These are phyloP conservation scores for Paracanthobrama guichenoti DNA, from an alignment of 2,113 vertebrate genomes.

Conservation along the genomic window DNA sequence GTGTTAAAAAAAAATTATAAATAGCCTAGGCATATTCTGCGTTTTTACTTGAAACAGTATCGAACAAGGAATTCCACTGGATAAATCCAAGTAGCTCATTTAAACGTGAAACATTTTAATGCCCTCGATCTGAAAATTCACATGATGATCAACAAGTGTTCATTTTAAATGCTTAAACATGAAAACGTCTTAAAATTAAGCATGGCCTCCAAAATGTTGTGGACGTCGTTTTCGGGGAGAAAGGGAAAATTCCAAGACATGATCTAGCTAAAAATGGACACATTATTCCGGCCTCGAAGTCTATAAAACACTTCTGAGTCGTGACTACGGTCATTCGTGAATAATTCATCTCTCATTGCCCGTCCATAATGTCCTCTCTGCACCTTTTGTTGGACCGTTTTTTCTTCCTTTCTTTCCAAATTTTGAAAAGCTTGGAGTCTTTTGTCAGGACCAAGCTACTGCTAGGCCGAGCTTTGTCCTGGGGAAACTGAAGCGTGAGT, in stretches of 20 bases:
- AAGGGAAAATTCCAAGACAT: conserved; percentile 71
- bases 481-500: conserved; percentile 94
- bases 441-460: conserved; percentile 98
- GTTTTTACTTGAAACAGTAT: not conserved
- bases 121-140: conserved; percentile 27
- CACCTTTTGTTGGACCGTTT: conserved; percentile 93
- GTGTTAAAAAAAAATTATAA: no score
- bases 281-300: conserved; percentile 79
- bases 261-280: conserved; percentile 81
- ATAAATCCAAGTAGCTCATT: not conserved
- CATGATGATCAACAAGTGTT: conserved; percentile 75
- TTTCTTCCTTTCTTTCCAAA: conserved; percentile 94
- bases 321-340: conserved; percentile 91
- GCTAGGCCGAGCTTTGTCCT: conserved; percentile 91
- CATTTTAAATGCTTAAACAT: not conserved
- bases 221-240: conserved; percentile 66
- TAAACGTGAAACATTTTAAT: not conserved
- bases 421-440: conserved; percentile 97
- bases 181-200: conserved; percentile 48
- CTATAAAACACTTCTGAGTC: conserved; percentile 87
- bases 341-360: conserved; percentile 99
- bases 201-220: conserved; percentile 62
- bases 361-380: conserved; percentile 98
- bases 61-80: not conserved
- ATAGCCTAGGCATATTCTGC: not conserved